Conservation (phyloP, 2,113 vertebrate species). For the Tetrao urogallus region DNA sequence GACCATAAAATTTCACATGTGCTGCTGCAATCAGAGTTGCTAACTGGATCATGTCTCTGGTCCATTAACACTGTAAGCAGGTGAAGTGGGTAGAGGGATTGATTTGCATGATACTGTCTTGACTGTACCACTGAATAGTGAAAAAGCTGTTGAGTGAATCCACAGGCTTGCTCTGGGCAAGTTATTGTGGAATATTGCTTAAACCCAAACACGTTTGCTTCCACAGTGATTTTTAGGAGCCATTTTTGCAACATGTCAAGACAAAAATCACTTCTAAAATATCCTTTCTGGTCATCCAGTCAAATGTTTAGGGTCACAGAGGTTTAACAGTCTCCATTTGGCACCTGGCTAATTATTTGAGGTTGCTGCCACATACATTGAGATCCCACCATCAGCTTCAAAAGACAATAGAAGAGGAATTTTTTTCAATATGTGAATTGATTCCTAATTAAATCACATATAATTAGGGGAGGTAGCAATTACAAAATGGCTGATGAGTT, state of each 20-base stretch:
- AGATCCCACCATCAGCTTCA: not conserved
- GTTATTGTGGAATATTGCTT: not conserved
- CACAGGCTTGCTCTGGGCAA: not conserved
- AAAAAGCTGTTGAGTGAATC: not conserved
- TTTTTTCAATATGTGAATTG: slow-evolving; percentile 44
- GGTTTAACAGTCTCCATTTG: slow-evolving; percentile 30
- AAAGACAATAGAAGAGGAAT: not conserved
- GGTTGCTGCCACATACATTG: slow-evolving; percentile 32
- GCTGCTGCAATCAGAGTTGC: not conserved
- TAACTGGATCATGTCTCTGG: not conserved
- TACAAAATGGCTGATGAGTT: slow-evolving; percentile 4
- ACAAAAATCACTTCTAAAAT: slow-evolving; percentile 12
- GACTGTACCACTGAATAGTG: not conserved
- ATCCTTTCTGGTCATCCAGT: not conserved
- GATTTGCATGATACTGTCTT: not conserved
- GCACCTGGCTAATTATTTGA: slow-evolving; percentile 15
- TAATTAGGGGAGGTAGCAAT: slow-evolving; percentile 13
- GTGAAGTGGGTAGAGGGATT: not conserved
- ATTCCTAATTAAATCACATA: slow-evolving; percentile 53
- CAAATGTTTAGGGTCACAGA: slow-evolving; percentile 19
- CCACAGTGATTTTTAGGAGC: slow-evolving; percentile 9
- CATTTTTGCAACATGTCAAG: not conserved
- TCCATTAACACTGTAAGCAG: not conserved
- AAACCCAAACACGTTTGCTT: not conserved
- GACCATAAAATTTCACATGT: not conserved